Conservation (phyloP, 1,140 invertebrate species). For the Euura saliciscinereae region DNA sequence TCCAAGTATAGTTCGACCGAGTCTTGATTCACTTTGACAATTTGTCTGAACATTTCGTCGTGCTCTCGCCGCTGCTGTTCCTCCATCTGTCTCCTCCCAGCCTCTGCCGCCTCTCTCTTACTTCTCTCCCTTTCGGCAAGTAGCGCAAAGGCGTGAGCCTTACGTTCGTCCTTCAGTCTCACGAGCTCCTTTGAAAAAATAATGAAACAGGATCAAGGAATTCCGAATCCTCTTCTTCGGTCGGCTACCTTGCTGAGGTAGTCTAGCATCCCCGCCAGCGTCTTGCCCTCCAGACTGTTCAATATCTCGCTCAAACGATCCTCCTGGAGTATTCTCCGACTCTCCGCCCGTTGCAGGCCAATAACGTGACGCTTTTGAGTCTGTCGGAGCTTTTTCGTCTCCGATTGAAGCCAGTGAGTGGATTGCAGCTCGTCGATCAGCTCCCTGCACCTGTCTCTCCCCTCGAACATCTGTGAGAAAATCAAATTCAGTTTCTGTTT, state of each 20-base stretch:
- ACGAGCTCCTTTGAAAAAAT: constrained; percentile 64
- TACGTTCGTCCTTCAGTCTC: constrained; percentile 73
- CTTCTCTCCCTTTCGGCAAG: constrained; percentile 70
- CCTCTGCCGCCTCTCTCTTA: constrained; percentile 75
- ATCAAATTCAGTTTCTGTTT: constrained; percentile 9
- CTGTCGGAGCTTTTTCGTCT: constrained; percentile 53
- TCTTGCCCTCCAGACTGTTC: constrained; percentile 67
- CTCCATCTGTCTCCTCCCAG: constrained; percentile 71
- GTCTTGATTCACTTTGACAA: constrained; percentile 64
- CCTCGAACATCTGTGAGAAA: constrained; percentile 69
- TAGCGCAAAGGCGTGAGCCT: constrained; percentile 73
- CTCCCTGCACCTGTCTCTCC: constrained; percentile 68
- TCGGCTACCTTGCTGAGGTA: constrained; percentile 67
- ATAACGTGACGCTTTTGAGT: constrained; percentile 57
- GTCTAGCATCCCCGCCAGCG: constrained; percentile 69
- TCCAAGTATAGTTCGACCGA: constrained; percentile 69
- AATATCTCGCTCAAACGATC: constrained; percentile 60
- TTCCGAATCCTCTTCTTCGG: neutral
- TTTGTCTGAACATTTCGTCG: constrained; percentile 79
- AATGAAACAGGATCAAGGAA: constrained; percentile 9
- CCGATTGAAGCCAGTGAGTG: constrained; percentile 66
- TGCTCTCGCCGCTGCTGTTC: constrained; percentile 70
- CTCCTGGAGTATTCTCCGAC: constrained; percentile 44
- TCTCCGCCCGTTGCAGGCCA: constrained; percentile 49
- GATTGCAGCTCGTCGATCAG: constrained; percentile 72